A percentile compares a stretch with the other conserved stretches of the same genome.
Evolutionary conservation across 2,113 vertebrate genomes (phyloP).

Genomic region (Tapirus terrestris): DNA sequence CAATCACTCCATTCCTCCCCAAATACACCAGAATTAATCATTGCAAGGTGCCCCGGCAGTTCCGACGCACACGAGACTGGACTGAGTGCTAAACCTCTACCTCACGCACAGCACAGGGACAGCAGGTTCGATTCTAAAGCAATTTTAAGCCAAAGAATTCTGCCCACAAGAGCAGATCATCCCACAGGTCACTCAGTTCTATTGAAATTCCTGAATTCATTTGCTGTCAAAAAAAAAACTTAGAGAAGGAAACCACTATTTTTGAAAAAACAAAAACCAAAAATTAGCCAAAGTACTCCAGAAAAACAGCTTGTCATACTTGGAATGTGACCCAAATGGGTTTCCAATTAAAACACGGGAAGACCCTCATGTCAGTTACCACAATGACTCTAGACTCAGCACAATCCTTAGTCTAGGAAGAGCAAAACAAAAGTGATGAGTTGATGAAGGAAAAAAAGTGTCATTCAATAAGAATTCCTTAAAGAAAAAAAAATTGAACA

Average conservation of each 20-base stretch:
- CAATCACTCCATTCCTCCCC: neutral
- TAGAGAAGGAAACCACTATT: slow-evolving; percentile 40
- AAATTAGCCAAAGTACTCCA: neutral
- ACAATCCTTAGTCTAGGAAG: neutral
- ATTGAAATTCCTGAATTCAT: slow-evolving; percentile 18
- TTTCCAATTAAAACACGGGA: slow-evolving; percentile 60
- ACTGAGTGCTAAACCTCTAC: neutral
- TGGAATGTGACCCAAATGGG: slow-evolving; percentile 61
- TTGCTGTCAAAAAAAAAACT: neutral
- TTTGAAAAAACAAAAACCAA: neutral
- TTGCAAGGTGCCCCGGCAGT: neutral
- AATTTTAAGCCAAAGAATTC: neutral
- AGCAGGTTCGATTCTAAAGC: neutral
- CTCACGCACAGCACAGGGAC: neutral
- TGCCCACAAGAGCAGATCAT: neutral
- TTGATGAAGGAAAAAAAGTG: neutral
- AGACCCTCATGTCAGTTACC: neutral
- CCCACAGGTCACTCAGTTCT: neutral
- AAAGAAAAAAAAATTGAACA: slow-evolving; percentile 34
- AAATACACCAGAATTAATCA: neutral
- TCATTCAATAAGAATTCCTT: slow-evolving; percentile 57
- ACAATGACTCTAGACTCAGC: neutral
- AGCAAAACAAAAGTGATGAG: slow-evolving; percentile 42
- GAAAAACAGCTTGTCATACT: slow-evolving; percentile 39
- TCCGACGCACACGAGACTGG: rapidly evolving